Base-by-base conservation (phyloP, 2,888 invertebrate genomes). In the Drepana falcataria region DNA sequence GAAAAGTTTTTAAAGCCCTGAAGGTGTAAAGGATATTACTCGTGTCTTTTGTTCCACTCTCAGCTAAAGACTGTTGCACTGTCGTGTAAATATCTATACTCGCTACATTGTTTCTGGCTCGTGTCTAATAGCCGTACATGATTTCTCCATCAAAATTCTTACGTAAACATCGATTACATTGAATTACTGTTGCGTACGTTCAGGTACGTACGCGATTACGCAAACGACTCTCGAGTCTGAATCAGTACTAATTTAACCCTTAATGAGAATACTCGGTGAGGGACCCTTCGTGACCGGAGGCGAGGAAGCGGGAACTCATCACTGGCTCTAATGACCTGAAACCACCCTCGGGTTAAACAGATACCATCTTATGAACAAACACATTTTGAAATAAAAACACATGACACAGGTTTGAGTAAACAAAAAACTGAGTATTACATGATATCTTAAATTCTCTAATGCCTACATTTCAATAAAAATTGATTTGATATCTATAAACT, bases 261-360 rank as follows among this genome's bases (percentile, higher is more conserved):
- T 86, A 87, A 87, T 87, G 85, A 86, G 83, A 75, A 75, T 71
- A 73, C 69, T 69, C 60, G 55, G 69, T 73, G 73, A 6, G 61
- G 70, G 73, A 69, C 80, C 83, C 83, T 79, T 64, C 75, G 59
- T 81, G 79, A 67, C 85, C 85, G 74, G 79, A 82, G 85, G 85
- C 85, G 77, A 74, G 83, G 84, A 84, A 81, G 75, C 77, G 75
- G 75, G 79, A 75, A 71, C 82, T 83, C 87, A 85, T 87, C 86
- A 81, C 76, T 58, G 77, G 58, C 72, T 81, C 83, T 87, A 87
- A 87, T 85, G 85, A 77, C 73, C 71, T 74, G 79, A 79, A 84
- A 80, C 73, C 77, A 75, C 81, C 82, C 79, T 67, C 65, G 69
- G 76, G 75, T 80, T 81, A 79, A 83, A 80, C 71, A 79, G 77